A percentile compares a stretch with the other conserved stretches of the same genome.
phyloP scores from a whole-genome alignment of 2,797 vertebrate genomes.

The Buphagus erythrorhynchus region DNA sequence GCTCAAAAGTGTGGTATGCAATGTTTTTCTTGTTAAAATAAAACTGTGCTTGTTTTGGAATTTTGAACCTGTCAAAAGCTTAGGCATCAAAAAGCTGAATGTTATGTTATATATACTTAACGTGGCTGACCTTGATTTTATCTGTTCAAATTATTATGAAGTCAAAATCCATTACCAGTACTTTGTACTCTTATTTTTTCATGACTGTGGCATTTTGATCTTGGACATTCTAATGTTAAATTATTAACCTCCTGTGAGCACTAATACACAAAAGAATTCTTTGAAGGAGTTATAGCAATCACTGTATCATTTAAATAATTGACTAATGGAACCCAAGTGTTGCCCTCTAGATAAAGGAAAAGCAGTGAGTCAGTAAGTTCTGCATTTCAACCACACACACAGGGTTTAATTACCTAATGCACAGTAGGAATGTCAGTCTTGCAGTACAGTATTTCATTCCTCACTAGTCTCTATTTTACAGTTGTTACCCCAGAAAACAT shows the following conservation, averaged over 20 bases:
- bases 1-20: not conserved
- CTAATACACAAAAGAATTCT: not conserved
- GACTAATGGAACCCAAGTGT: not conserved
- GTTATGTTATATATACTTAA: not conserved
- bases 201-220: not conserved
- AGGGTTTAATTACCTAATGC: not conserved
- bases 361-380: not conserved
- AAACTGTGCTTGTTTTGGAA: not conserved
- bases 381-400: not conserved
- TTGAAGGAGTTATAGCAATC: not conserved
- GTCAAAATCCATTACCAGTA: not conserved
- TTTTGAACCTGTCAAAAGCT: not conserved
- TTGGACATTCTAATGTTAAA: not conserved
- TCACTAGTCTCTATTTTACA: not conserved
- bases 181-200: not conserved
- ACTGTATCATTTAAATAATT: constrained; percentile 14
- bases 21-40: not conserved
- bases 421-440: not conserved
- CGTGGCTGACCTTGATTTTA: not conserved
- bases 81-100: not conserved
- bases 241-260: constrained; percentile 20
- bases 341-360: not conserved
- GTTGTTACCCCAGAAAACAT: not conserved
- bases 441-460: not conserved
- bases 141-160: not conserved